These are phyloP conservation scores for Enteromius afrohamiltoni DNA, from an alignment of 2,797 vertebrate species.

Conservation along the genomic window DNA sequence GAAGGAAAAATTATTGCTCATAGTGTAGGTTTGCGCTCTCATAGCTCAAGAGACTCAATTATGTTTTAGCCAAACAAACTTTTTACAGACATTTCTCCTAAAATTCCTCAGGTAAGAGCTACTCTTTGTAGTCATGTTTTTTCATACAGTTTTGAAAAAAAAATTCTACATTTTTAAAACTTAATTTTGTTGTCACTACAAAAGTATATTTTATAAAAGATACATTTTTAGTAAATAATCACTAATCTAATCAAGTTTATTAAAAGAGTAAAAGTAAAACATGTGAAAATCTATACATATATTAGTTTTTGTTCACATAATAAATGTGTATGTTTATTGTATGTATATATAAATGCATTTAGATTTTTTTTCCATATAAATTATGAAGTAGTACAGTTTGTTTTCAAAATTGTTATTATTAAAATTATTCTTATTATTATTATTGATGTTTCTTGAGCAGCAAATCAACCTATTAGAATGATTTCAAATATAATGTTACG, in stretches of 20 bases:
- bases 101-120: neutral
- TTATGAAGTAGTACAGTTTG: too few relatives aligned
- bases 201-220: too few relatives aligned
- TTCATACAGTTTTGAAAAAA: neutral
- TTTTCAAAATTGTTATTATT: neutral
- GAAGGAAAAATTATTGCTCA: conserved; percentile 20
- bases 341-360: too few relatives aligned
- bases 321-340: too few relatives aligned
- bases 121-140: neutral
- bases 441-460: neutral
- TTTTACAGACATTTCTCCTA: neutral
- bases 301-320: too few relatives aligned
- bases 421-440: neutral
- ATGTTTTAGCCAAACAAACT: neutral
- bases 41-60: neutral
- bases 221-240: too few relatives aligned
- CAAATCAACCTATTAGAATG: neutral
- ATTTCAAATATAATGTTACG: neutral
- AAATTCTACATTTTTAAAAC: too few relatives aligned
- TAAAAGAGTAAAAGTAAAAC: neutral
- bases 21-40: neutral
- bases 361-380: too few relatives aligned
- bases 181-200: too few relatives aligned
- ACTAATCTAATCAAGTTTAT: too few relatives aligned
- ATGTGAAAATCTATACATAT: too few relatives aligned